A percentile compares a stretch with the other conserved stretches of the same genome.
These are phyloP conservation scores for Cryptotermes secundus DNA, from an alignment of 1,140 invertebrate species.

Conservation along the genomic window DNA sequence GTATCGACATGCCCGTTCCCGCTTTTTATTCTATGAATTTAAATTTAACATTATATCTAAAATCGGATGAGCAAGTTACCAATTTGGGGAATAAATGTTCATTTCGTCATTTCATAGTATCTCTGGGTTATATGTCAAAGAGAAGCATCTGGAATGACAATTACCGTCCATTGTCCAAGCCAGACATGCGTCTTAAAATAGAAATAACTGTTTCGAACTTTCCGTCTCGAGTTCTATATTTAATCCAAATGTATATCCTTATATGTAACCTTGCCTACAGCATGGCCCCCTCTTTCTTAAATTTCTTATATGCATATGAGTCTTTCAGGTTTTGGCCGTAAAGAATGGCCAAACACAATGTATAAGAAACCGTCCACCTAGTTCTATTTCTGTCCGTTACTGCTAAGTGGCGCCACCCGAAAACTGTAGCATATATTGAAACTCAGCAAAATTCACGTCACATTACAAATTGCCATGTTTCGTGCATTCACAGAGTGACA, in stretches of 20 bases:
- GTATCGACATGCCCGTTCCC: not conserved
- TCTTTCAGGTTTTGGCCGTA: not conserved
- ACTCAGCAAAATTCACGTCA: too few relatives aligned
- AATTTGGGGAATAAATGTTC: not conserved
- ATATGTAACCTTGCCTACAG: not conserved
- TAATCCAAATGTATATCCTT: not conserved
- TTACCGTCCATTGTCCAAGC: not conserved
- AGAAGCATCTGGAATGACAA: not conserved
- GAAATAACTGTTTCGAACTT: not conserved
- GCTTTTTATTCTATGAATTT: not conserved
- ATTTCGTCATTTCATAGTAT: not conserved
- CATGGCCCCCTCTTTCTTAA: not conserved
- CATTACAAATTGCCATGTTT: too few relatives aligned
- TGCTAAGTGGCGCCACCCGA: too few relatives aligned
- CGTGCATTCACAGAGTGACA: too few relatives aligned
- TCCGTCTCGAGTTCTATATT: slow-evolving; percentile 15
- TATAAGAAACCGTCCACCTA: not conserved
- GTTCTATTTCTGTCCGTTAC: too few relatives aligned
- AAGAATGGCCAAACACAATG: not conserved
- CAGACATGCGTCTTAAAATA: not conserved
- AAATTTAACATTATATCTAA: not conserved
- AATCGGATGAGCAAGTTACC: slow-evolving; percentile 11
- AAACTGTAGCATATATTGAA: too few relatives aligned
- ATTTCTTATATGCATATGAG: not conserved
- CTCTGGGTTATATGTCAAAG: not conserved